Base-by-base conservation (phyloP, 2,113 vertebrate genomes). In the Eleginops maclovinus region DNA sequence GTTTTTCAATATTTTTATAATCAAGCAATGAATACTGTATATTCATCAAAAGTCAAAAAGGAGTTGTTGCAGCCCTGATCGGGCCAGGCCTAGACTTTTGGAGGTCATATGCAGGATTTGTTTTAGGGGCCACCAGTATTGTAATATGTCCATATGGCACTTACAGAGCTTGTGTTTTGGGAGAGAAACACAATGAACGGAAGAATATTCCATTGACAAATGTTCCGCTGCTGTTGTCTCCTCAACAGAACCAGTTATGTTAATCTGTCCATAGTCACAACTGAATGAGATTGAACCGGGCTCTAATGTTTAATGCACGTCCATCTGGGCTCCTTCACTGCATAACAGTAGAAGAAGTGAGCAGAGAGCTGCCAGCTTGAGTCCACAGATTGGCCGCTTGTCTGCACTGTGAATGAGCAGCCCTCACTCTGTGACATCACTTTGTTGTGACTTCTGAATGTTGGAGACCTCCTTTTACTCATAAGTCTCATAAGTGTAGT, bases 251-350 rank as follows among this genome's bases (percentile, higher is more conserved):
- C n/a, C 16, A 17, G 31, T 55, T 69, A 11, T 9, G 7, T 19
- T 50, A 50, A 16, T 59, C 16, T 17, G 54, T 58, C 67, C 41
- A 10, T 1, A 9, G 22, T 59, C 9, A 4, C 43, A 59, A 4
- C 8, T 36, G 19, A 49, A 36, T 3, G 13, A n/a, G 51, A 44
- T n/a, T 0, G n/a, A n/a, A 58, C 46, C 5, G 3, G 9, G 0
- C 0, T 64, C 9, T 61, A 43, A 16, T 63, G 26, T 77, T 74
- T 77, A 60, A 79, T 71, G 40, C 59, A n/a, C n/a, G 76, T 40
- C 78, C 64, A 49, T 77, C 83, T 85, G 74, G 51, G 13, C 26
- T 69, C 36, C 22, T 46, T 28, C 9, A 15, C 43, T 36, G 9
- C 4, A 9, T 17, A 47, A 19, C 19, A 36, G 3, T 56, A 46